Base-by-base conservation (phyloP, 2,888 invertebrate species). In the Lomographa bimaculata region DNA sequence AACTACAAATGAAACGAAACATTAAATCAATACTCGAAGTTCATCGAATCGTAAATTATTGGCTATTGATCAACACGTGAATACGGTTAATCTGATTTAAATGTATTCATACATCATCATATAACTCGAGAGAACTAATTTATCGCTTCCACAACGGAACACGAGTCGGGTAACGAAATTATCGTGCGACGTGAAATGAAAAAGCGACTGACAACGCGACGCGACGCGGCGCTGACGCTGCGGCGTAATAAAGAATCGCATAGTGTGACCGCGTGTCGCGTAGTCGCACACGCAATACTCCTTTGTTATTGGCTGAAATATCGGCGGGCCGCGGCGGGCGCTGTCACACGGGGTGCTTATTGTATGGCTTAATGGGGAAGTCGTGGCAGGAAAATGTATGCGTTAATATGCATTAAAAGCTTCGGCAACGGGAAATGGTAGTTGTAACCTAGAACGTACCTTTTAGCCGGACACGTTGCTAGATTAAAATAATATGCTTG, bases 291-390 rank as follows among this genome's bases (percentile, higher is more conserved):
- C 44, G 46, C 42, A 29, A 23, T 18, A 26, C 43, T 20, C 46
- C 29, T 33, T 34, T 46, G 42, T 50, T 50, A 59, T 51, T 57
- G 52, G 49, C 14, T 54, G 44, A 59, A 50, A 46, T 61, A 61
- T 46, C 34, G 25, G 20, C 18, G 8, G 27, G 32, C 26, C 20
- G 42, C 28, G 4, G 16, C 24, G 46, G 26, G 43, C 46, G 43
- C 38, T 27, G 37, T 42, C 50, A 52, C 57, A 60, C 44, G 40
- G 36, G 34, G 32, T 41, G 41, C 19, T 54, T 46, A 47, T 45
- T 33, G 8, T 33, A 7, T 32, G 14, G 11, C 17, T 23, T 21
- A 16, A 28, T 18, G 11, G 19, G 25, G 7, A 11, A 25, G 19
- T 19, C 12, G 18, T 29, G 12, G 24, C 8, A 7, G 10, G 24